phyloP scores from a whole-genome alignment of 2,797 vertebrate species.

The Cheracebus regulus region DNA sequence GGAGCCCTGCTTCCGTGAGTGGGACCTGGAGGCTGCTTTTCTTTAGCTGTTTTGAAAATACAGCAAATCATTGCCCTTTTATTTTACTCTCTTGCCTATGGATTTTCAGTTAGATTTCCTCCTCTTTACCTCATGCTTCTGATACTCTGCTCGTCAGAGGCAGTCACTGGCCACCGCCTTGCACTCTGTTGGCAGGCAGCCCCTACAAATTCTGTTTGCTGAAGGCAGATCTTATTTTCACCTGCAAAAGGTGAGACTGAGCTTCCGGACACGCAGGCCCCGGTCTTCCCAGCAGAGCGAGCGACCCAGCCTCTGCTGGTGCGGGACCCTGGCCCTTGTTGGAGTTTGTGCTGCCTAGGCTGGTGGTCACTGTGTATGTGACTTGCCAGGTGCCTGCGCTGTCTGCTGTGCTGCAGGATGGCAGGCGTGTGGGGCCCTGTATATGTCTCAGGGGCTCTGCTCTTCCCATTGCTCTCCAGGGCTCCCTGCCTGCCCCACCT shows the following conservation, averaged over 20 bases:
- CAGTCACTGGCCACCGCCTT: neutral
- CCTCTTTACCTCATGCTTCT: fast-evolving
- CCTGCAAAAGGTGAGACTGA: neutral
- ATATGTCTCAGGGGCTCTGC: neutral
- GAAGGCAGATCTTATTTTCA: neutral
- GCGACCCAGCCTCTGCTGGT: neutral
- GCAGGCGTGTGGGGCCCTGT: neutral
- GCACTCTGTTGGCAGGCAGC: no score
- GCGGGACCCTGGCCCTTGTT: neutral
- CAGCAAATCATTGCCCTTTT: neutral
- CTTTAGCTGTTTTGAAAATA: neutral
- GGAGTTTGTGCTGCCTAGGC: neutral
- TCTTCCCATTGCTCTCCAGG: fast-evolving
- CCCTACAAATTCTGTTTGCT: neutral
- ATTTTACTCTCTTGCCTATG: neutral
- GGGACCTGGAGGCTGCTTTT: neutral
- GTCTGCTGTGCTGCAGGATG: neutral
- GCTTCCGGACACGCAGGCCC: neutral
- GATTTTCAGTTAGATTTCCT: neutral
- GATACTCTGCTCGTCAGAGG: neutral
- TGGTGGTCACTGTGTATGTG: no score
- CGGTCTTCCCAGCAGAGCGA: neutral
- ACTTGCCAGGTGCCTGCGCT: neutral
- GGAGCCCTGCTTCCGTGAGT: neutral
- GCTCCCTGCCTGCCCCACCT: neutral